phyloP scores from a whole-genome alignment of 2,113 vertebrate genomes.

The Sinosuthora webbiana region DNA sequence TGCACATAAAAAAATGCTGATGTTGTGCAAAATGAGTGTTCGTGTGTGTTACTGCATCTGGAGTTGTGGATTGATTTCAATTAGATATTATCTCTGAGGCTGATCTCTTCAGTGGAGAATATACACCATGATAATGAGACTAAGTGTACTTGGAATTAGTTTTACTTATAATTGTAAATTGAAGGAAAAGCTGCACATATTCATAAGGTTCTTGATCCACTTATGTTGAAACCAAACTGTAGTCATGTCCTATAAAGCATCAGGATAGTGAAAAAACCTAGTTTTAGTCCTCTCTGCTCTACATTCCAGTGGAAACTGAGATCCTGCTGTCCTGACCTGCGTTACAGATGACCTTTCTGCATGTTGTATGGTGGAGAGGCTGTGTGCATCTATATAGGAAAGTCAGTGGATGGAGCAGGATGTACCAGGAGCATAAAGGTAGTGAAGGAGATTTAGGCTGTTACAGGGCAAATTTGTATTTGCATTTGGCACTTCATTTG shows the following conservation, averaged over 20 bases:
- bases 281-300: neutral
- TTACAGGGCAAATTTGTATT: neutral
- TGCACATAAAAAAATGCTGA: neutral
- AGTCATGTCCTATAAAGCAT: neutral
- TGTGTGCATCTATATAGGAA: neutral
- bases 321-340: neutral
- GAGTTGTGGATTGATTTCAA: neutral
- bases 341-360: neutral
- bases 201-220: neutral
- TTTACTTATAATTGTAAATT: neutral
- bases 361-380: neutral
- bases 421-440: neutral
- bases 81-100: neutral
- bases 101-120: neutral
- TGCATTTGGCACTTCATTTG: neutral
- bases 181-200: neutral
- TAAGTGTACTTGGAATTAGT: neutral
- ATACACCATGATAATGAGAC: neutral
- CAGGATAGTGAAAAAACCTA: neutral
- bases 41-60: neutral
- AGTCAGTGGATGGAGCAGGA: neutral
- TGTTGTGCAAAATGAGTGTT: neutral
- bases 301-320: neutral
- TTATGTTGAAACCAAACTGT: fast-evolving
- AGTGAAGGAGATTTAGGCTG: neutral